Evolutionary conservation across 2,888 invertebrate genomes (phyloP).

Genomic region (Biston stratarius): DNA sequence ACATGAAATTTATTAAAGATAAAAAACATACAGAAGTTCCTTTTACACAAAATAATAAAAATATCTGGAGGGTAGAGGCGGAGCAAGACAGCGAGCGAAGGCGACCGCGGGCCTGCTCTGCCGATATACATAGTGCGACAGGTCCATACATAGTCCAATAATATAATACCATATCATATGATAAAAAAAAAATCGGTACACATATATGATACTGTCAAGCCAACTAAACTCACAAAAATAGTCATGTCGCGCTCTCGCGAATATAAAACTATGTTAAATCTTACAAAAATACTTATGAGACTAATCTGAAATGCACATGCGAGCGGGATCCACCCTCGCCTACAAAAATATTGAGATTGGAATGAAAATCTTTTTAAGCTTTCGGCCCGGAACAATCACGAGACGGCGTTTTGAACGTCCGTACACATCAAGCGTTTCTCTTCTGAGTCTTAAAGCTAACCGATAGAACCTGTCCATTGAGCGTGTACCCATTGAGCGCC

Average conservation of each 20-base stretch:
- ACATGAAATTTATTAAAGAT: constrained; percentile 86
- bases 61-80: constrained; percentile 79
- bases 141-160: constrained; percentile 83
- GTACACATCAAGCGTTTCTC: constrained; percentile 78
- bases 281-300: constrained; percentile 86
- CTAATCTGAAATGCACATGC: constrained; percentile 85
- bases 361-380: constrained; percentile 82
- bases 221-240: constrained; percentile 82
- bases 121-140: constrained; percentile 77
- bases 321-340: constrained; percentile 81
- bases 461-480: constrained; percentile 85
- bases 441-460: constrained; percentile 87
- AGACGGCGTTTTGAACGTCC: constrained; percentile 78
- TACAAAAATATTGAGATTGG: constrained; percentile 87
- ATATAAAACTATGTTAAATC: constrained; percentile 84
- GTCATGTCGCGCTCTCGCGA: constrained; percentile 84
- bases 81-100: constrained; percentile 56
- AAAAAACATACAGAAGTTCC: constrained; percentile 85
- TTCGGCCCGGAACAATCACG: constrained; percentile 80
- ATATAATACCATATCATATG: constrained; percentile 84
- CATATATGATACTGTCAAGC: constrained; percentile 84
- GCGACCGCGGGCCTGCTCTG: constrained; percentile 52
- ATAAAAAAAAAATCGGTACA: constrained; percentile 77
- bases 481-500: constrained; percentile 84
- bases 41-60: constrained; percentile 83